phyloP scores from a whole-genome alignment of 2,888 invertebrate species.

The Phyto melanocephala region DNA sequence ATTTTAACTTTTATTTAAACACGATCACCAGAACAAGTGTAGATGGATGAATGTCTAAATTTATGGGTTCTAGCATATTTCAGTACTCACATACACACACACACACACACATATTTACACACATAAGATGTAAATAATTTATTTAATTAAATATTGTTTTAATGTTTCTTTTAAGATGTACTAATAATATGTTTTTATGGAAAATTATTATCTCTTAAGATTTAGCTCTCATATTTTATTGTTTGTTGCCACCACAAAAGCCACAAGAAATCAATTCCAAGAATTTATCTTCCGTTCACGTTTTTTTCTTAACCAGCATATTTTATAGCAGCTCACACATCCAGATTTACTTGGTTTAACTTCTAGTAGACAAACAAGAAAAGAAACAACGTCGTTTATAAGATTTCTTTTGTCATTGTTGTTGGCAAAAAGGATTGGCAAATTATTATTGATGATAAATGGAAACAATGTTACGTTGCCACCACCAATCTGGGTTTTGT shows the following conservation, averaged over 20 bases:
- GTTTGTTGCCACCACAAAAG: conserved; percentile 52
- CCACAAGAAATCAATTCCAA: conserved; percentile 65
- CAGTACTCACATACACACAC: too few species aligned
- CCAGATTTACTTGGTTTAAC: conserved; percentile 35
- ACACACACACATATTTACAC: too few species aligned
- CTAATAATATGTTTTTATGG: conserved; percentile 28
- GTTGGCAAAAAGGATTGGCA: conserved; percentile 55
- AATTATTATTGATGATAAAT: conserved; percentile 59
- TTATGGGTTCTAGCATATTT: neutral
- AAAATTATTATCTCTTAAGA: conserved; percentile 40
- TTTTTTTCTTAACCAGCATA: conserved; percentile 9
- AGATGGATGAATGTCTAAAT: neutral
- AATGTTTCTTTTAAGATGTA: conserved; percentile 28
- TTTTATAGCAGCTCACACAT: conserved; percentile 27
- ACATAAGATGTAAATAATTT: conserved; percentile 42
- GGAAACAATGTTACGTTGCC: conserved; percentile 20
- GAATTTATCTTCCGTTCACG: conserved; percentile 62
- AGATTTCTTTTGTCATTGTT: conserved; percentile 49
- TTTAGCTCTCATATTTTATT: neutral
- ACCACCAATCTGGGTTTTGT: neutral
- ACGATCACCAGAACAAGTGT: conserved; percentile 13
- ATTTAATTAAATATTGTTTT: conserved; percentile 51
- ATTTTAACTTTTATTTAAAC: neutral
- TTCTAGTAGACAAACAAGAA: neutral
- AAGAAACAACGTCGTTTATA: conserved; percentile 33